Conservation (phyloP, 2,797 vertebrate genomes). For the Psittacula derbiana region DNA sequence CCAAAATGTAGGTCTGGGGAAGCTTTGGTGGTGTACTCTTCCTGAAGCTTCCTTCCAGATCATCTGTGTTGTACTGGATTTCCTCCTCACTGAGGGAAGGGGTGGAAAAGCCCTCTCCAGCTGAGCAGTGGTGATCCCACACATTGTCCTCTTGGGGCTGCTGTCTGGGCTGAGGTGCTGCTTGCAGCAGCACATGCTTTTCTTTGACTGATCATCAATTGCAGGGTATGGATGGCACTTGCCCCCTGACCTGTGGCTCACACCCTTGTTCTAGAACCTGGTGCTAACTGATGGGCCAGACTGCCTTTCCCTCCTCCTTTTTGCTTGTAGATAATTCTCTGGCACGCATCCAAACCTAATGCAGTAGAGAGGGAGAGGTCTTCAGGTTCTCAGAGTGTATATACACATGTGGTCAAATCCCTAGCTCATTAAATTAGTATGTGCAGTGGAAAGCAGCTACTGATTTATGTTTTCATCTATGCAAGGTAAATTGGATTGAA, state of each 20-base stretch:
- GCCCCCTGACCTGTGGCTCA: neutral
- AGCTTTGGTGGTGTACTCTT: neutral
- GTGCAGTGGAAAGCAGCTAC: conserved; percentile 9
- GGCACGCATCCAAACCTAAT: neutral
- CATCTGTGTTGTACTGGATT: neutral
- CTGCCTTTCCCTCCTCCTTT: neutral
- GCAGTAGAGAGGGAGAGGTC: neutral
- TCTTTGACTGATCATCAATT: neutral
- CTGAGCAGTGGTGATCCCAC: neutral
- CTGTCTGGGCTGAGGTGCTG: neutral
- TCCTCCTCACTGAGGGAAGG: neutral
- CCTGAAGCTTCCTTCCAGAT: neutral
- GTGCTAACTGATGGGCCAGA: neutral
- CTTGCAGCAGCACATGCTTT: neutral
- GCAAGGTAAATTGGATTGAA: conserved; percentile 58
- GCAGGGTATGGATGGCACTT: neutral
- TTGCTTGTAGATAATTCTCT: neutral
- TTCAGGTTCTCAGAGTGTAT: neutral
- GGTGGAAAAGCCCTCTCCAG: neutral
- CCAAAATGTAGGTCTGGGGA: neutral
- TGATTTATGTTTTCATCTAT: conserved; percentile 62
- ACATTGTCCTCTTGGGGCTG: neutral
- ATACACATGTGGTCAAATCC: conserved; percentile 21
- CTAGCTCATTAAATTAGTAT: conserved; percentile 36
- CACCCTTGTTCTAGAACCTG: neutral